Evolutionary conservation across 2,113 vertebrate species (phyloP), one percentile per base, ranked within the genome.

Genomic region (Callionymus lyra): DNA sequence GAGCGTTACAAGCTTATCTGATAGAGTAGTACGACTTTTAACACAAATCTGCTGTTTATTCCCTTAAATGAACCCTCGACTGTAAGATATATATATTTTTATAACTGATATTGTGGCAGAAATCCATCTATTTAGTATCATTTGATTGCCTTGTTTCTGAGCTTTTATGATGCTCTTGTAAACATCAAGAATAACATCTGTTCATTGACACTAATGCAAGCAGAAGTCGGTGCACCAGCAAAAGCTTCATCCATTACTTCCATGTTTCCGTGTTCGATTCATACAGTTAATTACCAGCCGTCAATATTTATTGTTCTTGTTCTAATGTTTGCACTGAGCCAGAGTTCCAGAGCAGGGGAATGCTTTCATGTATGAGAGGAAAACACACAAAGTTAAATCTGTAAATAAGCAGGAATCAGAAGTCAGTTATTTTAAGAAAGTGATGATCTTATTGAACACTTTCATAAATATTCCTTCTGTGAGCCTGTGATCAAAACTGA

Each of bases 21-120:
- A 62, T 58, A 46, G 17, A 76, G 54, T 57, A 50, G 66, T 56
- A 68, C 40, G 44, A 70, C 74, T 80, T 82, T 83, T 72, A 79
- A 70, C 46, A 45, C 44, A 71, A 65, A 38, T 47, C 63, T 41
- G 16, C 63, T 72, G 51, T 74, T 63, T 71, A 75, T 77, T 63
- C 65, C 76, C 77, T 61, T 50, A 59, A 75, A 82, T 27, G 8
- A 72, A 17, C 70, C 59, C 65, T 53, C 58, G 64, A 59, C 71
- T 82, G 79, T 78, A 76, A 82, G 57, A 85, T 84, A 82, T 79
- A 71, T 85, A 74, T 87, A 85, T 87, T 85, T 87, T 84, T 87
- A 75, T 86, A 85, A 80, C 67, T 79, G 49, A 79, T 77, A 74
- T 65, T 75, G 70, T 78, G 70, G 67, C 56, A 59, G 50, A 65